These are phyloP conservation scores for Lasioglossum albipes DNA, from an alignment of 1,140 invertebrate species.

Conservation along the genomic window DNA sequence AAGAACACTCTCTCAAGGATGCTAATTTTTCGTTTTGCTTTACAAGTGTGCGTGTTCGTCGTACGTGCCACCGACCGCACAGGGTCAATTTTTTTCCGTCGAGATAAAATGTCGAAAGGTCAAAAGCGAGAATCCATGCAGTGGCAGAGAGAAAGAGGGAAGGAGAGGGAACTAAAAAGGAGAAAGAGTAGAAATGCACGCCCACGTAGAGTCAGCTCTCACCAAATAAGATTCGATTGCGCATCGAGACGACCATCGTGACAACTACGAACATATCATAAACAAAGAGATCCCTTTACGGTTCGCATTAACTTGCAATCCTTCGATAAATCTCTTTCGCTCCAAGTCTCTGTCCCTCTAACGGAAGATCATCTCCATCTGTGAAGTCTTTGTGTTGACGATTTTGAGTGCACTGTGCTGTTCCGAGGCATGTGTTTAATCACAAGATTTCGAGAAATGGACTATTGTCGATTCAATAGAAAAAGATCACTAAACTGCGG, in stretches of 20 bases:
- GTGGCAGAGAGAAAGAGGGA: conserved; percentile 23
- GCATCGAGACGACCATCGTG: conserved; percentile 37
- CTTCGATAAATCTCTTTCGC: conserved; percentile 13
- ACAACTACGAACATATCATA: conserved; percentile 45
- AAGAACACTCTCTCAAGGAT: too few relatives aligned
- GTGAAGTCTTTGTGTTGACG: background rate
- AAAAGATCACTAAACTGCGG: too few relatives aligned
- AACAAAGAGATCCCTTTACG: conserved; percentile 53
- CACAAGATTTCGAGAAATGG: background rate
- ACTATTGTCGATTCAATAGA: too few relatives aligned
- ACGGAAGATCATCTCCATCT: conserved; percentile 13
- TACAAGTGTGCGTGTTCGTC: background rate
- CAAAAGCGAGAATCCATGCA: conserved; percentile 18
- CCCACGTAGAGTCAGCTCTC: conserved; percentile 51
- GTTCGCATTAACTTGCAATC: conserved; percentile 32
- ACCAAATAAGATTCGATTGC: conserved; percentile 60
- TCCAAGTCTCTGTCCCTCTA: background rate
- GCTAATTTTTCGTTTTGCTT: background rate
- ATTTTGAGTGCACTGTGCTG: conserved; percentile 1
- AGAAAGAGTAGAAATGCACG: conserved; percentile 37
- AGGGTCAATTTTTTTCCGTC: conserved; percentile 20
- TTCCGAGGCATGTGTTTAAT: background rate
- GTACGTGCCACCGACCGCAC: background rate
- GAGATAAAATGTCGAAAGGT: conserved; percentile 44
- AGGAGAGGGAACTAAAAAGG: background rate